Percentiles rank a stretch among this genome's conserved stretches.
Conservation (phyloP, 2,888 invertebrate species). For the Oxytorus armatus region DNA sequence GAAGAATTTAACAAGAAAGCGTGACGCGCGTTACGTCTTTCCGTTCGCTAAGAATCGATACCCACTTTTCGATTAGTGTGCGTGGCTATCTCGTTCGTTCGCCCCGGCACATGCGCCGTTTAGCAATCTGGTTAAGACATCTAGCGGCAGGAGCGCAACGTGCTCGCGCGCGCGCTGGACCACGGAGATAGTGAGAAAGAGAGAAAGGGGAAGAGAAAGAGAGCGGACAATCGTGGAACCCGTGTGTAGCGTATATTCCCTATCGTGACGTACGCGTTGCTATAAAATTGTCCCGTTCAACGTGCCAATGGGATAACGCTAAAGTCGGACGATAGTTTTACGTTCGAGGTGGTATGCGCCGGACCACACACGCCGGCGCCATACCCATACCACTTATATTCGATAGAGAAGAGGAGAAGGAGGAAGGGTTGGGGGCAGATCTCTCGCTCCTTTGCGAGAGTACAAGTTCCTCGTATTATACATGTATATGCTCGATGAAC, state of each 20-base stretch:
- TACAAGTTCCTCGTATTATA: slow-evolving; percentile 19
- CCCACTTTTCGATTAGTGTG: not conserved
- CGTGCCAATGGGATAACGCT: slow-evolving; percentile 44
- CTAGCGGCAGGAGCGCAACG: slow-evolving; percentile 70
- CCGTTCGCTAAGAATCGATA: not conserved
- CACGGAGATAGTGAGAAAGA: slow-evolving; percentile 34
- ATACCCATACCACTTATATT: slow-evolving; percentile 75
- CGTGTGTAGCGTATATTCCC: not conserved
- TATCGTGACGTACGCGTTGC: slow-evolving; percentile 39
- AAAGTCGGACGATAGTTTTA: slow-evolving; percentile 78
- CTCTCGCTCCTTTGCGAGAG: slow-evolving; percentile 19
- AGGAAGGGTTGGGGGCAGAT: slow-evolving; percentile 68
- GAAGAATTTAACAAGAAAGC: not conserved
- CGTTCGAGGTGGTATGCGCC: slow-evolving; percentile 79
- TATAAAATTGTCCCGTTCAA: slow-evolving; percentile 63
- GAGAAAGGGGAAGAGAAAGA: not conserved
- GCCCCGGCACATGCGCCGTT: slow-evolving; percentile 74
- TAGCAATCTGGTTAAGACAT: slow-evolving; percentile 82
- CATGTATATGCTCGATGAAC: slow-evolving; percentile 26
- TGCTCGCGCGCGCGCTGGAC: slow-evolving; percentile 33
- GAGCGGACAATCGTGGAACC: not conserved
- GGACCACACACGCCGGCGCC: slow-evolving; percentile 84
- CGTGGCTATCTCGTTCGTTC: slow-evolving; percentile 21
- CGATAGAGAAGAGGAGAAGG: slow-evolving; percentile 67
- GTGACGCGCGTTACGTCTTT: not conserved